Base-by-base conservation (phyloP, 2,797 vertebrate genomes). In the Anabacerthia variegaticeps region DNA sequence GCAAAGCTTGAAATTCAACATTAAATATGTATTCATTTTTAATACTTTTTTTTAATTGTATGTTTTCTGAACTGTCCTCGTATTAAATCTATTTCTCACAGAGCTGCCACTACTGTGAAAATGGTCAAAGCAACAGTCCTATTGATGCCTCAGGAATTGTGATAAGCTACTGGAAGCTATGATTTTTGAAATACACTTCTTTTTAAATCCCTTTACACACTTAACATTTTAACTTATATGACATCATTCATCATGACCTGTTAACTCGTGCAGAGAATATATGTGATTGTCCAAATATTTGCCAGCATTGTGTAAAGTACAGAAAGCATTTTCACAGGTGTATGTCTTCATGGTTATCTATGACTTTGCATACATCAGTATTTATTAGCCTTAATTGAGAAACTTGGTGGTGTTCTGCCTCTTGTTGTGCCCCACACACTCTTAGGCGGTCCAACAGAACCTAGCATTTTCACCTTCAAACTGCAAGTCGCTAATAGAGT, bases 21-120 rank as follows among this genome's bases (percentile, higher is more conserved):
- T 86, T 91, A 90, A 94, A 85, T 46, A 92, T 44, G 10, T 43
- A 79, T 95, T 80, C 93, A 30, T 93, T 83, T 91, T 84, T 61
- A 88, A 71, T 68, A 79, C 13, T 7, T 69, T 63, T 65, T 78
- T 85, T 73, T 46, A 75, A 95, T 73, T 83, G 21, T 78, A 43
- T 68, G 39, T 65, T 95, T 97, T 94, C 61, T 41, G 26, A 92
- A 77, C 16, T 68, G 21, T 84, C 5, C 14, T 85, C 34, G 28
- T 59, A 66, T 15, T 80, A 71, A 32, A 66, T 34, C 43, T 79
- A 51, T 74, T 61, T 58, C 68, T 86, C n/a, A 39, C 32, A 73
- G 16, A 80, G 30, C 22, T 89, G 65, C 58, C 54, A 76, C 43
- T 71, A 6, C 52, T 67, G 61, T 12, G 44, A 34, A 88, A 84